Evolutionary conservation across 1,140 invertebrate genomes (phyloP), one percentile per base, ranked within the genome.

Genomic region (Steinernema khuongi): DNA sequence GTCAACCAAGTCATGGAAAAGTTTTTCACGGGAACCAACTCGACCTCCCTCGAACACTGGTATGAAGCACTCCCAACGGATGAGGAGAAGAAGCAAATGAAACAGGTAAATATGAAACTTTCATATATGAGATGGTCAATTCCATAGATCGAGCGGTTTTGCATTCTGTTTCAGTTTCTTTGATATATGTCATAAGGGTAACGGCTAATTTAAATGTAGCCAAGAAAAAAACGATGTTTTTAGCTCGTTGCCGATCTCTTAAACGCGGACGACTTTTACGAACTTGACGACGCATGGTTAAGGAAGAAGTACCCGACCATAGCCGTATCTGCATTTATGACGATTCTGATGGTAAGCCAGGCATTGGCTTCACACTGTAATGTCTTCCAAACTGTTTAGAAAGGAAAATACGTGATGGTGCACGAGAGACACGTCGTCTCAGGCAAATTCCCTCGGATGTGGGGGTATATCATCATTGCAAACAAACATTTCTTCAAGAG

Each of bases 401-500:
- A 81, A 71, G 32, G 67, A 18, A 19, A 67, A 18, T 81, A 78
- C 30, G 81, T 70, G 32, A 70, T 79, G 19, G 68, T 79, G 19
- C 78, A 79, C 36, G 78, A 79, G 43, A 67, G 22, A 17, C 43
- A 77, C 19, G 31, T 67, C 22, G 31, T 26, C 50, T n/a, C 32
- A 17, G 68, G 19, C 7, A 69, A 44, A 22, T 79, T 79, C 71
- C 17, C 72, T 19, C 79, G 78, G 4, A 81, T 76, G 68, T 79
- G 74, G 74, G 78, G 78, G n/a, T 79, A 79, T 68, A 36, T 66
- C n/a, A 73, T 80, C 1, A 26, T 79, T 1, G 29, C 69, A n/a
- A 30, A 44, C 11, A 43, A 31, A 19, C 1, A 14, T 19, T 32
- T 44, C 0, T 22, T 69, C 22, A 36, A 44, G 7, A n/a, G 77